Evolutionary conservation across 2,113 vertebrate species (phyloP).

Genomic region (Poecile atricapillus): DNA sequence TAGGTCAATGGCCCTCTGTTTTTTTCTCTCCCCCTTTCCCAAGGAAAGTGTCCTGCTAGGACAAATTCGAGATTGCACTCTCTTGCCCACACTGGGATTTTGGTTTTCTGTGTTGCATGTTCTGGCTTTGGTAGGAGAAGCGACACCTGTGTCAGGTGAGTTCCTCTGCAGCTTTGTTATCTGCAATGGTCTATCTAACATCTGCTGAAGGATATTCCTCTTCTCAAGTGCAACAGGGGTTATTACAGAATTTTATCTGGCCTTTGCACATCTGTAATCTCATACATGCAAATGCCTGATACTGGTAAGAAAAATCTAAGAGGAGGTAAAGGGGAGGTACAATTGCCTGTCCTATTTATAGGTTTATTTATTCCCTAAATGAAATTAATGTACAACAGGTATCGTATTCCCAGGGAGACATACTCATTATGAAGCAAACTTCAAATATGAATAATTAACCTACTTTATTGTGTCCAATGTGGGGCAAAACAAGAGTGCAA

Average conservation of each 20-base stretch:
- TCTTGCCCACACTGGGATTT: background rate
- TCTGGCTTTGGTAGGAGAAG: background rate
- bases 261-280: background rate
- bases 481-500: background rate
- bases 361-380: background rate
- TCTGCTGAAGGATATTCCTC: background rate
- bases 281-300: background rate
- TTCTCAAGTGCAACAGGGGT: background rate
- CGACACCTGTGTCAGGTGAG: background rate
- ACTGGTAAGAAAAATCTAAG: background rate
- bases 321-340: background rate
- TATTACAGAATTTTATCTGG: background rate
- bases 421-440: background rate
- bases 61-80: background rate
- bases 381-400: background rate
- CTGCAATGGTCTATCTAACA: accelerated
- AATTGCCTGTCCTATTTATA: background rate
- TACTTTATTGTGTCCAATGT: background rate
- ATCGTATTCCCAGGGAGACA: background rate
- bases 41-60: background rate
- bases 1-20: background rate
- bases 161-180: background rate
- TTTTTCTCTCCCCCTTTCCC: background rate
- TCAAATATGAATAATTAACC: background rate
- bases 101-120: background rate